These are phyloP conservation scores for Trissoscelio sp. DNA, from an alignment of 2,888 invertebrate genomes.

Conservation along the genomic window DNA sequence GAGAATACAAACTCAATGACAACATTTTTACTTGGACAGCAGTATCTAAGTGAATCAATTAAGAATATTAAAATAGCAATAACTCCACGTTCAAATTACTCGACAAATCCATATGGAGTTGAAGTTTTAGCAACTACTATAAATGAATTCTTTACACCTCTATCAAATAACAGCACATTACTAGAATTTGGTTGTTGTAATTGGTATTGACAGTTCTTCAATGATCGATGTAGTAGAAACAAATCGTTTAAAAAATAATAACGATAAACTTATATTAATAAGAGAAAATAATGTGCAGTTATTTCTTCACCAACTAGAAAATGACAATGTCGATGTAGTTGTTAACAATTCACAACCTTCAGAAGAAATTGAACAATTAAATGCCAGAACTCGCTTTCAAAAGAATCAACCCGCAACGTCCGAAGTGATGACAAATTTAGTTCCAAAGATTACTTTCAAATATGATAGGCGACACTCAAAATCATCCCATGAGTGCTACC, in stretches of 20 bases:
- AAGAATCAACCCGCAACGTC: not conserved
- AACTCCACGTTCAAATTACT: slow-evolving; percentile 80
- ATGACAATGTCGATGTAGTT: slow-evolving; percentile 76
- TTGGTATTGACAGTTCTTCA: slow-evolving; percentile 79
- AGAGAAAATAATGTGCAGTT: slow-evolving; percentile 74
- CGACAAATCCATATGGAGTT: slow-evolving; percentile 80
- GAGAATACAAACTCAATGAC: slow-evolving; percentile 41
- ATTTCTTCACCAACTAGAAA: slow-evolving; percentile 74
- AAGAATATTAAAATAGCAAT: slow-evolving; percentile 79
- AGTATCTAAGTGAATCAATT: slow-evolving; percentile 78
- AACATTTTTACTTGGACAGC: slow-evolving; percentile 76
- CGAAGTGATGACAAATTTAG: not conserved
- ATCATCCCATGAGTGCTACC: not conserved
- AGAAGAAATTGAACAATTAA: slow-evolving; percentile 24
- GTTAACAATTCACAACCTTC: slow-evolving; percentile 66
- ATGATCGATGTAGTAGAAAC: slow-evolving; percentile 82
- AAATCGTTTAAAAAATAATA: slow-evolving; percentile 77
- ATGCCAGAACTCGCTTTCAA: slow-evolving; percentile 1
- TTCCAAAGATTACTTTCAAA: too few species aligned
- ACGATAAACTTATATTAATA: slow-evolving; percentile 79
- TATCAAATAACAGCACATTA: slow-evolving; percentile 74
- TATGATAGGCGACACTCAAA: slow-evolving; percentile 18
- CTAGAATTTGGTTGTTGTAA: slow-evolving; percentile 81
- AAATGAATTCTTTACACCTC: slow-evolving; percentile 76
- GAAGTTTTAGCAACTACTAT: slow-evolving; percentile 78